phyloP scores from a whole-genome alignment of 2,888 invertebrate species.

The Mamestra brassicae region DNA sequence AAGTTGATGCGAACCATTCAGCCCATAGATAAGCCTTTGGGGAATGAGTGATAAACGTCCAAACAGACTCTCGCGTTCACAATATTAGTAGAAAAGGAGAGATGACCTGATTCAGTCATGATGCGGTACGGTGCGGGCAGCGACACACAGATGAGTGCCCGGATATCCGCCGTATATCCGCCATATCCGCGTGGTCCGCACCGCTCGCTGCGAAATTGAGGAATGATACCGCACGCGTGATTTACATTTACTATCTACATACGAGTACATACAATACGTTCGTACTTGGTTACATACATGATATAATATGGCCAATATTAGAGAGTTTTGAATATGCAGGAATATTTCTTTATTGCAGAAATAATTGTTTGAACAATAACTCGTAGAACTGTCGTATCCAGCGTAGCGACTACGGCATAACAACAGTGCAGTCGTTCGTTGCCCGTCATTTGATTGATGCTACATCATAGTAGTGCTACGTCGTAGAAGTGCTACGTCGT shows the following conservation, averaged over 20 bases:
- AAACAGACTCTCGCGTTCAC: too few species aligned
- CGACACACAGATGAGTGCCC: not conserved
- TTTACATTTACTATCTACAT: conserved; percentile 25
- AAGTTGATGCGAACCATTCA: too few species aligned
- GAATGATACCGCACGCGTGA: conserved; percentile 32
- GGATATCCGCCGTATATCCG: conserved; percentile 25
- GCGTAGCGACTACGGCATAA: conserved; percentile 14
- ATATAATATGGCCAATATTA: not conserved
- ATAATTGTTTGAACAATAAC: not conserved
- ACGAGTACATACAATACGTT: not conserved
- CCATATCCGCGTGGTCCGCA: conserved; percentile 25
- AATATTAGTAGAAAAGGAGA: too few species aligned
- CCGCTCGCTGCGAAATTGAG: conserved; percentile 29
- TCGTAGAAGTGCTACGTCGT: not conserved
- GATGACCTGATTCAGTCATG: too few species aligned
- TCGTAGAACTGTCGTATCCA: conserved; percentile 1
- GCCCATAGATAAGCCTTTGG: too few species aligned
- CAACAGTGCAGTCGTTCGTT: not conserved
- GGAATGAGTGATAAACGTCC: too few species aligned
- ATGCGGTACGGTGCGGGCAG: not conserved
- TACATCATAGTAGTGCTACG: not conserved
- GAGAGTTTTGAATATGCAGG: too few species aligned
- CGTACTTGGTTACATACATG: not conserved
- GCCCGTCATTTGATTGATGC: not conserved
- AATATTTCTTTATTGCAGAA: too few species aligned